Base-by-base conservation (phyloP, 2,113 vertebrate genomes). In the Nothocercus julius region DNA sequence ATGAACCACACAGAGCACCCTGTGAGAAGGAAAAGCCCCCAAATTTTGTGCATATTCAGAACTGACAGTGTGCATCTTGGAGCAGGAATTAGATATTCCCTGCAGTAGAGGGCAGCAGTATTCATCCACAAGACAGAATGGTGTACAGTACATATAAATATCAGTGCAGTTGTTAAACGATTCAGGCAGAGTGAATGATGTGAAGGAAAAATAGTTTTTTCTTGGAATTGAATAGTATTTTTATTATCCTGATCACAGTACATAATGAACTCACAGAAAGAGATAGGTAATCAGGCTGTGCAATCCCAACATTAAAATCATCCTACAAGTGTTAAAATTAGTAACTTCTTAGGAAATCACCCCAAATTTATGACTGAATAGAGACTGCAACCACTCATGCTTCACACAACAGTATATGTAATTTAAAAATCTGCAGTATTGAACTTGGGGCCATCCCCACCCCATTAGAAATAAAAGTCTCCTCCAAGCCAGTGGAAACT, bases 401-500 rank as follows among this genome's bases (percentile, higher is more conserved):
- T 90, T 92, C 73, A 77, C 59, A 40, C 56, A 93, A 77, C 73
- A 53, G 73, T 64, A 81, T 14, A 77, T 36, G 61, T 32, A 92
- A 95, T 73, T 93, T 92, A 56, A 92, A 96, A 91, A 88, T 87
- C 72, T 93, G 20, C 76, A 85, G 91, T 87, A 93, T 66, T 96
- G 74, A 97, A 91, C 93, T 64, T 79, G 86, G 40, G 92, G 95
- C 93, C 75, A 94, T 94, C 77, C 90, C 82, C 72, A 77, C 85
- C 51, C 89, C 86, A 72, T 92, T 95, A 96, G 92, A 96, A 96
- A 93, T 54, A 91, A 95, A 93, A 90, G 38, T 42, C 53, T 84
- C 38, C 92, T 97, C 80, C 73, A 95, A 96, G 90, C 81, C 86
- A 95, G 86, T 88, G 94, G 93, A 97, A 97, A 95, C 81, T 97